A percentile compares a stretch with the other conserved stretches of the same genome.
phyloP scores from a whole-genome alignment of 2,888 invertebrate species.

The Rhogogaster chlorosoma region DNA sequence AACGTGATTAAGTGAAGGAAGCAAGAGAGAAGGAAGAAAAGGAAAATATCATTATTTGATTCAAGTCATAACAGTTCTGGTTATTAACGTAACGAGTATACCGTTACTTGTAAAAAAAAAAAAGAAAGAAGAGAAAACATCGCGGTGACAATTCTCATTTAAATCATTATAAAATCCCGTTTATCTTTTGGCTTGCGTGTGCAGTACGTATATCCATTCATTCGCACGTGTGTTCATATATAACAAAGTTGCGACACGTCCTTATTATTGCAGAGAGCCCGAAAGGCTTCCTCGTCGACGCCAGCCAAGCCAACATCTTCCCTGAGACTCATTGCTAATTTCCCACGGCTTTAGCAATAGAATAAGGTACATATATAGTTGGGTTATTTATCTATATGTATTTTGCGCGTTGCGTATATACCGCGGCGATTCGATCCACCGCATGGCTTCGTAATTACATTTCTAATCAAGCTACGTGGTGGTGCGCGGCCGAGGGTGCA shows the following conservation, averaged over 20 bases:
- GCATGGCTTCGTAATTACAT: conserved; percentile 40
- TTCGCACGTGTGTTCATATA: conserved; percentile 22
- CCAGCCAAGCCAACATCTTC: background rate
- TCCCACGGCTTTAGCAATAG: conserved; percentile 35
- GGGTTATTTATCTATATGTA: conserved; percentile 8
- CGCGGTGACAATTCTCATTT: conserved; percentile 29
- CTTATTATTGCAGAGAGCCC: background rate
- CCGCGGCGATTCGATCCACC: conserved; percentile 28
- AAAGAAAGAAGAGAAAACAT: background rate
- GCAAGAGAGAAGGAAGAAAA: background rate
- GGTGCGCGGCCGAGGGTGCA: background rate
- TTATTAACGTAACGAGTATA: background rate
- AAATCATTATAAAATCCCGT: conserved; percentile 24
- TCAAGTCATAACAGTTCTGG: background rate
- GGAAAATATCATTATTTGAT: background rate
- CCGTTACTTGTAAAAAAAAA: background rate
- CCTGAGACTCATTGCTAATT: conserved; percentile 29
- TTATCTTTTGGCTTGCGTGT: background rate
- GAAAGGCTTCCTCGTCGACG: conserved; percentile 4
- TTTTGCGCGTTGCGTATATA: conserved; percentile 22
- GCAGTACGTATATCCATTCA: background rate
- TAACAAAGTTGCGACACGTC: conserved; percentile 29
- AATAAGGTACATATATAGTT: background rate
- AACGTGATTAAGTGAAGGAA: background rate
- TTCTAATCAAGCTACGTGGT: conserved; percentile 37